A percentile compares a stretch with the other conserved stretches of the same genome.
Conservation (phyloP, 2,888 invertebrate genomes). For the Hypselothyrea guttata region DNA sequence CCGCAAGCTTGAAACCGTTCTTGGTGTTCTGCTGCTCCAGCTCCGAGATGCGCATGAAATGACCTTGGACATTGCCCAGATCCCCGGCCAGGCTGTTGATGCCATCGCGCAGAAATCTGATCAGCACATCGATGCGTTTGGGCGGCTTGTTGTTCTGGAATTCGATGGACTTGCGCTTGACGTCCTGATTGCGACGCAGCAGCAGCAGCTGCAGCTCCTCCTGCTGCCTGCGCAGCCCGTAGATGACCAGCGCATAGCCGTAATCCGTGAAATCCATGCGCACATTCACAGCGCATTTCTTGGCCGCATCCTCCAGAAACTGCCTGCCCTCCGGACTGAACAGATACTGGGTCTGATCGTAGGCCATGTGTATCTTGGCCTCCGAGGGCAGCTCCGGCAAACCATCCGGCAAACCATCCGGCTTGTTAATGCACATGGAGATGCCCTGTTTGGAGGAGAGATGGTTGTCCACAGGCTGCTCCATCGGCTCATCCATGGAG, state of each 20-base stretch:
- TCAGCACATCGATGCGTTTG: constrained; percentile 74
- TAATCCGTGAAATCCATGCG: constrained; percentile 81
- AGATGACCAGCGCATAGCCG: constrained; percentile 83
- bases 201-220: constrained; percentile 84
- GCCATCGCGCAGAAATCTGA: constrained; percentile 78
- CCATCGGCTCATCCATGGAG: constrained; percentile 10
- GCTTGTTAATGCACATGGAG: constrained; percentile 61
- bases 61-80: constrained; percentile 83
- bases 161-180: constrained; percentile 64
- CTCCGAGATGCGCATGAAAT: constrained; percentile 82
- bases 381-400: constrained; percentile 70
- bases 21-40: constrained; percentile 83
- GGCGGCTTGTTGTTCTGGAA: constrained; percentile 75
- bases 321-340: constrained; percentile 83
- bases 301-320: constrained; percentile 82
- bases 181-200: constrained; percentile 79
- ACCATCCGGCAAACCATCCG: neutral
- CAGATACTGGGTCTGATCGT: constrained; percentile 83
- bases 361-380: constrained; percentile 84
- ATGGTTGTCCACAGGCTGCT: no score
- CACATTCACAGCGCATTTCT: constrained; percentile 79
- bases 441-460: no score
- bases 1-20: constrained; percentile 82
- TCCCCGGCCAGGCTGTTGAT: constrained; percentile 69
- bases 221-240: constrained; percentile 83